phyloP scores from a whole-genome alignment of 2,888 invertebrate genomes.

The Lampropteryx suffumata region DNA sequence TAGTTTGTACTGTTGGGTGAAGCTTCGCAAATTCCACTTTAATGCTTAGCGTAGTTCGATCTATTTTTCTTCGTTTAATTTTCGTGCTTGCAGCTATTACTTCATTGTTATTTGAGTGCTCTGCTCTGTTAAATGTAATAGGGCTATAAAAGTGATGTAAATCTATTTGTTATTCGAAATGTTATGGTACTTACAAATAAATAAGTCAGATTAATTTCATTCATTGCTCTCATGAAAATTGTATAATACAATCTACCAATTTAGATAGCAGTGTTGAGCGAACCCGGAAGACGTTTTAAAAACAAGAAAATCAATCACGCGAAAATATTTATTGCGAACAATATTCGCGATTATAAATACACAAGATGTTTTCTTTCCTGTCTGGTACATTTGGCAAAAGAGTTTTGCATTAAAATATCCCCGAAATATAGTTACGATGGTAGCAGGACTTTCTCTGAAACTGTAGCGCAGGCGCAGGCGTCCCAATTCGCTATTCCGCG shows the following conservation, averaged over 20 bases:
- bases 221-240: slow-evolving; percentile 1
- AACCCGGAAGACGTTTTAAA: slow-evolving; percentile 1
- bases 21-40: slow-evolving; percentile 9
- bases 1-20: not conserved
- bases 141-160: slow-evolving; percentile 17
- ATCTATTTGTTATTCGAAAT: not conserved
- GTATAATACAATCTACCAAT: not conserved
- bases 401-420: slow-evolving; percentile 35
- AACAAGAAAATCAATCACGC: slow-evolving; percentile 13
- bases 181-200: slow-evolving; percentile 2
- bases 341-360: slow-evolving; percentile 40
- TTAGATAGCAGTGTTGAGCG: not conserved
- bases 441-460: slow-evolving; percentile 48
- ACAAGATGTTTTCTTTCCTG: slow-evolving; percentile 35
- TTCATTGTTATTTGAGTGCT: slow-evolving; percentile 20
- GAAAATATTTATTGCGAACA: slow-evolving; percentile 13
- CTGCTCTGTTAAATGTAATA: slow-evolving; percentile 11
- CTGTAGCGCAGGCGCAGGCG: slow-evolving; percentile 36
- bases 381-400: slow-evolving; percentile 56
- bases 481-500: slow-evolving; percentile 52
- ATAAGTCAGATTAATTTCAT: slow-evolving; percentile 6
- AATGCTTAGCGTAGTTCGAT: slow-evolving; percentile 15
- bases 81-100: slow-evolving; percentile 50
- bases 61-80: slow-evolving; percentile 25
- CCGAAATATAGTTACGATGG: slow-evolving; percentile 11